Evolutionary conservation across 1,140 invertebrate genomes (phyloP), one percentile per base, ranked within the genome.

Genomic region (Pseudobourletiella spinata): DNA sequence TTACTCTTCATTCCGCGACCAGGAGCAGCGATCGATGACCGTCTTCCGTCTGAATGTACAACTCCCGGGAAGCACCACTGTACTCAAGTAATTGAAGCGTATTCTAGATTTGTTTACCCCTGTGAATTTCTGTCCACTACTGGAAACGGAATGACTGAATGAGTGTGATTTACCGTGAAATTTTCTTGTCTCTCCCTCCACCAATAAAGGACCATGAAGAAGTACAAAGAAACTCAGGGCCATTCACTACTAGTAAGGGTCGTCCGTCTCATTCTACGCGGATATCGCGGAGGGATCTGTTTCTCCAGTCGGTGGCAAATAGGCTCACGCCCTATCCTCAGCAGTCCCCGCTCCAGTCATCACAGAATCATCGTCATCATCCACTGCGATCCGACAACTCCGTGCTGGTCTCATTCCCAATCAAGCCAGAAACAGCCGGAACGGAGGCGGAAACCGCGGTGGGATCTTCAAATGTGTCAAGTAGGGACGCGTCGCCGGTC

Each of bases 1-100:
- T 63, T 74, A 4, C 71, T 76, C 64, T 76, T 70, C 59, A 70
- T 71, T 30, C 65, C 64, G 35, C n/a, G 50, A 15, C 42, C 46
- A 42, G 11, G 16, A 24, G 22, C 48, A 35, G 46, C 43, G 20
- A 64, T 57, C 32, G 54, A 52, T 51, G 63, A 65, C 26, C 58
- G 63, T 26, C 28, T 59, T 28, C 59, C 43, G n/a, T 51, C 64
- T 30, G 56, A 50, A 44, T 65, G 64, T 26, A 42, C 54, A 44
- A 43, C 44, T 11, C 54, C 54, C 20, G 64, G 64, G 46, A 65
- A 65, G 28, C 64, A 65, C 52, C 55, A 57, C 30, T 65, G 64
- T 29, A 46, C 50, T 29, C 57, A 65, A 48, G 63, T 65, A 48
- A 39, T n/a, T n/a, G n/a, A n/a, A n/a, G n/a, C n/a, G n/a, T n/a